Conservation (phyloP, 2,797 vertebrate species). For the Enteromius mattozi region DNA sequence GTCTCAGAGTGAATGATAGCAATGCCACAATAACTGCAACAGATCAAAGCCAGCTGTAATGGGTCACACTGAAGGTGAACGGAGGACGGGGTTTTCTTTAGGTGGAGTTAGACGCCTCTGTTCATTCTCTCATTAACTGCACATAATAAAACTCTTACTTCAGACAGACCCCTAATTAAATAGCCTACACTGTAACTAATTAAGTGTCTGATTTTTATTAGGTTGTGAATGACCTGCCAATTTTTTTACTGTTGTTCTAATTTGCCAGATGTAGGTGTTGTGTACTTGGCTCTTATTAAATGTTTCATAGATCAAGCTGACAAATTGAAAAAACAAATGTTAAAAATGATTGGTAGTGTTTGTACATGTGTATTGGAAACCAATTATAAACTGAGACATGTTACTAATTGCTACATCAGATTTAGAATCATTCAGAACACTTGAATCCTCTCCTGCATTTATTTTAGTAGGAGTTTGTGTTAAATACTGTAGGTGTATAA, state of each 20-base stretch:
- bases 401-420: neutral
- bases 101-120: slow-evolving; percentile 7
- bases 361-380: neutral
- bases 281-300: neutral
- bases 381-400: neutral
- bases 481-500: neutral
- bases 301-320: neutral
- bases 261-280: neutral
- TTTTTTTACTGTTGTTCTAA: slow-evolving; percentile 5
- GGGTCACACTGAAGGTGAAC: slow-evolving; percentile 13
- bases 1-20: neutral
- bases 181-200: slow-evolving; percentile 46
- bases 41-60: slow-evolving; percentile 25
- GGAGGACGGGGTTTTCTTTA: slow-evolving; percentile 30
- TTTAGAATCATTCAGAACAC: neutral
- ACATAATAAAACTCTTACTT: slow-evolving; percentile 35
- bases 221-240: slow-evolving; percentile 18
- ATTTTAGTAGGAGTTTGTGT: neutral
- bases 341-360: neutral
- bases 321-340: neutral
- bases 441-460: neutral
- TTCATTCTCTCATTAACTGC: slow-evolving; percentile 40
- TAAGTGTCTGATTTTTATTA: slow-evolving; percentile 47
- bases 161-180: slow-evolving; percentile 51
- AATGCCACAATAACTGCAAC: neutral